Base-by-base conservation (phyloP, 2,113 vertebrate species). In the Cepphus grylle region DNA sequence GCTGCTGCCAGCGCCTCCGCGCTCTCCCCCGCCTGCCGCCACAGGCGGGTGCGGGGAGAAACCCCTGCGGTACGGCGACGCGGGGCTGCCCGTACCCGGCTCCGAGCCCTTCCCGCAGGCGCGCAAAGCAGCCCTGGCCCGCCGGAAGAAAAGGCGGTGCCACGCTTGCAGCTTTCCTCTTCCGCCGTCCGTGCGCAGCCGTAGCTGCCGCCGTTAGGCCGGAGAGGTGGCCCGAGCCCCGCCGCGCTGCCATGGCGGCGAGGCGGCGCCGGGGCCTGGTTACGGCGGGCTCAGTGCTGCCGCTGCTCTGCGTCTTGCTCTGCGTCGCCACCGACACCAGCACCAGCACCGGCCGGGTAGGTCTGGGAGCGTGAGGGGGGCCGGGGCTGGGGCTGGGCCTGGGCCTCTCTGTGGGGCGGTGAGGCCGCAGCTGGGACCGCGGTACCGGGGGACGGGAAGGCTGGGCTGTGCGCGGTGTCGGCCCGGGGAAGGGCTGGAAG, bases 261-360 rank as follows among this genome's bases (percentile, higher is more conserved):
- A 59, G 79, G 79, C 71, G 71, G 90, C 47, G 74, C 63, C 56
- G 88, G 59, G 67, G 58, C 83, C 66, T 87, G 74, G 34, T 47
- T 17, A 79, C 71, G 38, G 59, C 67, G 73, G 72, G 91, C 40
- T 78, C 88, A 25, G 63, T 92, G 76, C 81, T 95, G 65, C 76
- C 93, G 77, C 81, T 90, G 77, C 65, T 93, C 36, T 93, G 94
- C 55, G 72, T 86, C 8, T 61, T 95, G 78, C 78, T 95, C 83
- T 87, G 91, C 74, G 83, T 88, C 52, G 94, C 86, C 40, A 84
- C 88, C 76, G 92, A 91, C 58, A 72, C 92, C 81, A 73, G 76
- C 58, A 72, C 92, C 81, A 73, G 76, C 88, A 36, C 81, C 32
- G 77, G 94, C 50, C 92, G 89, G 81, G 89, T 94, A 86, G 62